Base-by-base conservation (phyloP, 2,113 vertebrate genomes). In the Megatriorchis doriae region DNA sequence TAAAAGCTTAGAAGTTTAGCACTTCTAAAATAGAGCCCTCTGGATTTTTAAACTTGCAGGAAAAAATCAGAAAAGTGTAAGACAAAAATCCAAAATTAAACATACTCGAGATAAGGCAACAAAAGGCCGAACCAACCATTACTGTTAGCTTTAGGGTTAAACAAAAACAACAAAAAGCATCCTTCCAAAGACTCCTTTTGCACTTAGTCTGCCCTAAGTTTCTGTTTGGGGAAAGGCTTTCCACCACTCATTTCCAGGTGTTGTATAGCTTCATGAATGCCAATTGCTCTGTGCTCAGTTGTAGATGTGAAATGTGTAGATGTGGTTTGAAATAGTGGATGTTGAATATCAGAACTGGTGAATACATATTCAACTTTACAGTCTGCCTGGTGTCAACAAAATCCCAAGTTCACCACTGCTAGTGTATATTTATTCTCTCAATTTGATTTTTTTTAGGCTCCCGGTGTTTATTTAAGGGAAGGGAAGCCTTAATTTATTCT, bases 241-340 rank as follows among this genome's bases (percentile, higher is more conserved):
- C 34, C 58, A 1, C 29, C 13, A 27, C 47, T 89, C 5, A 40
- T 81, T 84, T 78, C 26, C 19, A 40, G 17, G 16, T 65, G 17
- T 50, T 0, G 0, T 18, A 31, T 67, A 75, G 42, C 11, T 74
- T 21, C 0, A 0, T 80, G 67, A 52, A 36, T 61, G 26, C 15
- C 19, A 32, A 8, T 53, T 89, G 8, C 16, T 80, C 43, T 29
- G 27, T 72, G 47, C 67, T 78, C 42, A 31, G 23, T 53, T 89
- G 47, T 65, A 16, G 34, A 45, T 59, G 15, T 78, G n/a, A 47
- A 83, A 32, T 59, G 13, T 71, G 14, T 93, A 5, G 1, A 4
- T 43, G 4, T 4, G 5, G 13, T 79, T 83, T 55, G 42, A 81
- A 38, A 42, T 13, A 5, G 66, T 65, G 23, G 22, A 31, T 6